A percentile compares a stretch with the other conserved stretches of the same genome.
These are phyloP conservation scores for Smutsia gigantea DNA, from an alignment of 2,797 vertebrate genomes.

Conservation along the genomic window DNA sequence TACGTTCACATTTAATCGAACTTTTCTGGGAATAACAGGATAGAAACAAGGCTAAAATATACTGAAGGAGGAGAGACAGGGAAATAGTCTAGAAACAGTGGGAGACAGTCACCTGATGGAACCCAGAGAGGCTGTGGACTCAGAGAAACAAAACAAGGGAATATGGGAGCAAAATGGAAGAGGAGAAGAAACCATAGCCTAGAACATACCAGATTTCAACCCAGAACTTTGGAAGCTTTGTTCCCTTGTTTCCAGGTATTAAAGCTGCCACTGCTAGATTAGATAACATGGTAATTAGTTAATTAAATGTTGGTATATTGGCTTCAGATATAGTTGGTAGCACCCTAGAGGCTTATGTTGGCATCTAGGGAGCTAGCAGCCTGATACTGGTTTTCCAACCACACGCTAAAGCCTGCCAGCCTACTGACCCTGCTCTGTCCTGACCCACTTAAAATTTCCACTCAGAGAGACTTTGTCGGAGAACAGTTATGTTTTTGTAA, in stretches of 20 bases:
- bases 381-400: background rate
- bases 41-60: background rate
- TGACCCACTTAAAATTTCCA: background rate
- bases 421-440: background rate
- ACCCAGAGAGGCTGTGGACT: background rate
- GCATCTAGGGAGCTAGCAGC: background rate
- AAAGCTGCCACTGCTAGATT: background rate
- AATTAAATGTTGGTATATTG: slow-evolving; percentile 1
- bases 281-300: background rate
- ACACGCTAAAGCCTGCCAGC: background rate
- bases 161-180: background rate
- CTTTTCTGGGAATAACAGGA: background rate
- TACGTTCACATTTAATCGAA: background rate
- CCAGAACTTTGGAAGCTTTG: background rate
- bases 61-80: background rate
- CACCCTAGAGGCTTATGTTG: background rate
- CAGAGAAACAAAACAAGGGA: background rate
- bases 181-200: background rate
- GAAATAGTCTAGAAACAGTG: background rate
- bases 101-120: background rate
- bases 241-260: background rate
- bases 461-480: background rate
- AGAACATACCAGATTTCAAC: background rate
- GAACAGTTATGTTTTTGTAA: slow-evolving; percentile 23
- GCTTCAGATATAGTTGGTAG: background rate